Base-by-base conservation (phyloP, 2,797 vertebrate species). In the Dendrocincla tyrannina region DNA sequence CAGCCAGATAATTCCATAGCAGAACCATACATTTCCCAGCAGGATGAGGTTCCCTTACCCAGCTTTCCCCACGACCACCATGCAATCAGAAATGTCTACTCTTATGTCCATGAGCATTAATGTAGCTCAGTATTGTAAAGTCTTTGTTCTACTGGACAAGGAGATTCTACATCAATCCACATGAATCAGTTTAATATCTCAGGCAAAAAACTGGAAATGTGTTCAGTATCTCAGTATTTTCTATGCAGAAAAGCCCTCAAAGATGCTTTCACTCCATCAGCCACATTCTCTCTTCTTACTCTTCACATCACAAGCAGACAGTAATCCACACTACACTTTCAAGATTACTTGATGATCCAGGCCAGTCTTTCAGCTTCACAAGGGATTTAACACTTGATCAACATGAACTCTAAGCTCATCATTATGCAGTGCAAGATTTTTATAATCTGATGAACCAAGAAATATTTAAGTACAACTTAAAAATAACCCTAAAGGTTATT, bases 21-120 rank as follows among this genome's bases (percentile, higher is more conserved):
- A 90, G 28, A 73, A 41, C 53, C 93, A 44, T 2, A n/a, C 4
- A 4, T 56, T 90, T 84, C 47, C 8, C 5, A 87, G 52, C 47
- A 69, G n/a, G 52, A 49, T 53, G 20, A 74, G 41, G 53, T 37
- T 16, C 37, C 23, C n/a, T 72, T 64, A 53, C 7, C 44, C 82
- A 91, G 58, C 24, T 72, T 85, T 17, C 62, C 50, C 73, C 24
- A 30, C 10, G 33, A 20, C 10, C 33, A 52, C 13, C 53, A 49
- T 0, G 5, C 17, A 22, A 16, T 23, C 49, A 85, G 46, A 56
- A 78, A 75, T 6, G 9, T 17, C 32, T 28, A 74, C 33, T 60
- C 17, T 62, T 50, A 37, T 0, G 1, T 14, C 68, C 44, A 8
- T 1, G 27, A 67, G 10, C 24, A 68, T 35, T 67, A 63, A n/a